Base-by-base conservation (phyloP, 64 coral and sea anemone species). In the Montipora foliosa region DNA sequence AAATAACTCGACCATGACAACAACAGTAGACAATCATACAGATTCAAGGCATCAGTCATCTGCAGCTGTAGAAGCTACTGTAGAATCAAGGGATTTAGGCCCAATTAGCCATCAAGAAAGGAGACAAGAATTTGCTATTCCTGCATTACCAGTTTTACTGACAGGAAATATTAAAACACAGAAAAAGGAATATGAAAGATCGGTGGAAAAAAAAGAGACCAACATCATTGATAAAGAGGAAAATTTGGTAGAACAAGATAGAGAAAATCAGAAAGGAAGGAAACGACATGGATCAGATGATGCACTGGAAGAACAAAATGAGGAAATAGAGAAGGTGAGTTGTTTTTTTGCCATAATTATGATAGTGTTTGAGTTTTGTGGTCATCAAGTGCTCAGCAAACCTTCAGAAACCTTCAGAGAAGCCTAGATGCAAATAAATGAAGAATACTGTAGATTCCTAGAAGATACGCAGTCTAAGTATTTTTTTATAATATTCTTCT, bases 111-210 rank as follows among this genome's bases (percentile, higher is more conserved):
- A 1, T 75, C 20, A 14, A 82, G 66, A 82, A 82, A 78, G 49
- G 52, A 51, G 47, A 72, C 19, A 78, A 83, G 51, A 92, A 64
- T 93, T 93, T 93, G 81, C 73, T 68, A 58, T 93, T 74, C 91
- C 91, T 51, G 21, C 51, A 19, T 10, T 68, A 8, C 82, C 91
- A 17, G 45, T 51, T 70, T 47, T 62, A 4, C 6, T 19, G 5
- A 77, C 10, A 45, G 45, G 72, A 60, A 89, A 58, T 77, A 66
- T 44, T 49, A 89, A 51, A 14, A 61, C 4, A 60, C 4, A 3
- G 24, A 49, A n/a, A 4, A 89, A 44, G 37, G 7, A 48, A 8
- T 8, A 13, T 49, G 81, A 68, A 9, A 19, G 6, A 49, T 4
- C 17, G 44, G 15, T 13, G 8, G 22, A 77, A 4, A 22, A 58